A percentile compares a stretch with the other conserved stretches of the same genome.
These are phyloP conservation scores for Enteromius anoplus DNA, from an alignment of 2,797 vertebrate genomes.

Conservation along the genomic window DNA sequence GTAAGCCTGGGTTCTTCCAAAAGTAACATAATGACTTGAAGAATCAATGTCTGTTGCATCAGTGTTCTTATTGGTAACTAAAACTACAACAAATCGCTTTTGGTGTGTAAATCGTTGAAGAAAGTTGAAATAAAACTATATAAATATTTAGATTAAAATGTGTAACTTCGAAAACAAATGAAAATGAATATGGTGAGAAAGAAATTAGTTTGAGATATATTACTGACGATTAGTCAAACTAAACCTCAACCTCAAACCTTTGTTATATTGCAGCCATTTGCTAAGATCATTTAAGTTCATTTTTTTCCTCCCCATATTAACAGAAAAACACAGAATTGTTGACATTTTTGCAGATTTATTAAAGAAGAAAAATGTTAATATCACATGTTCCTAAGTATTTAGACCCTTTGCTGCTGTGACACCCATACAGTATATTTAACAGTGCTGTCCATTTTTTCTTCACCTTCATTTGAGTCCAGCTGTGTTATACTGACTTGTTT, in stretches of 20 bases:
- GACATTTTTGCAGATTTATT: too few relatives aligned
- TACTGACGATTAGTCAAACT: background rate
- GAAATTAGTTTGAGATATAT: background rate
- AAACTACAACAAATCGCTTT: background rate
- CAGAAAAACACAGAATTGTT: too few relatives aligned
- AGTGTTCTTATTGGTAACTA: background rate
- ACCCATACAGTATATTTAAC: too few relatives aligned
- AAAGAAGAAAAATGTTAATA: too few relatives aligned
- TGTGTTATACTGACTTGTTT: too few relatives aligned
- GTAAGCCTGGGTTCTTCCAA: background rate
- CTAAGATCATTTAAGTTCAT: too few relatives aligned
- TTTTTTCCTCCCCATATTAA: too few relatives aligned
- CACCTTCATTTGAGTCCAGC: too few relatives aligned
- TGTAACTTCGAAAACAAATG: background rate
- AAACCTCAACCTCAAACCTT: background rate
- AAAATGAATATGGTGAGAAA: background rate
- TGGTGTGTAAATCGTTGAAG: background rate
- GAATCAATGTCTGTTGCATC: background rate
- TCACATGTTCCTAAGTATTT: too few relatives aligned
- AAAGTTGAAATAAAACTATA: background rate
- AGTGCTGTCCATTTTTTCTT: too few relatives aligned
- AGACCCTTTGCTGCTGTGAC: too few relatives aligned
- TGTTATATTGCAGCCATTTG: too few relatives aligned
- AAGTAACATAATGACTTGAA: background rate
- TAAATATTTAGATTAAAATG: background rate